A percentile compares a stretch with the other conserved stretches of the same genome.
Evolutionary conservation across 2,113 vertebrate genomes (phyloP).

Genomic region (Amphilophus citrinellus): DNA sequence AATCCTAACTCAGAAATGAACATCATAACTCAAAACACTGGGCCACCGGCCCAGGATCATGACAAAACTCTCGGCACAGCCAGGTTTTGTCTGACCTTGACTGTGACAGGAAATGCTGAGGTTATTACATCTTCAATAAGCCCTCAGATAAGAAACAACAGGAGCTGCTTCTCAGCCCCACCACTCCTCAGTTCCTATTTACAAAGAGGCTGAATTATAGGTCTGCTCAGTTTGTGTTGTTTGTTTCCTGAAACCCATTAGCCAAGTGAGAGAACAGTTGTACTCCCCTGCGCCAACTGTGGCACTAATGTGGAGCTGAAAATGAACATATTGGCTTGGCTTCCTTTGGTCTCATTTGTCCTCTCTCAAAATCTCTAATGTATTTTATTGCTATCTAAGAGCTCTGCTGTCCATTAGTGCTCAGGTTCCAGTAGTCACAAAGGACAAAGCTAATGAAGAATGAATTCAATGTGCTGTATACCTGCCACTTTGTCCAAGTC

Average conservation of each 20-base stretch:
- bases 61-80: not conserved
- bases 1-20: too few species aligned
- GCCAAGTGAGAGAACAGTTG: slow-evolving; percentile 22
- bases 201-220: slow-evolving; percentile 22
- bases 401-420: slow-evolving; percentile 43
- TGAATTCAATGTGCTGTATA: slow-evolving; percentile 14
- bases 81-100: slow-evolving; percentile 16
- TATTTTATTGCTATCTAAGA: slow-evolving; percentile 41
- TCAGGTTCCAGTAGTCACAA: slow-evolving; percentile 1
- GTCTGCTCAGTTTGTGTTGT: slow-evolving; percentile 2
- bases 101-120: not conserved
- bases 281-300: not conserved
- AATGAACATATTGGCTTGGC: not conserved
- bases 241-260: slow-evolving; percentile 43
- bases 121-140: slow-evolving; percentile 2
- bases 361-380: slow-evolving; percentile 28
- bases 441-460: slow-evolving; percentile 34
- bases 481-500: not conserved
- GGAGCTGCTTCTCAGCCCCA: not conserved
- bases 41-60: too few species aligned
- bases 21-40: too few species aligned
- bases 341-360: slow-evolving; percentile 34
- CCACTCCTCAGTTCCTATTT: not conserved
- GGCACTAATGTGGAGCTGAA: slow-evolving; percentile 30
- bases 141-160: slow-evolving; percentile 17